Percentiles rank a stretch among this genome's conserved stretches.
Evolutionary conservation across 2,888 invertebrate species (phyloP).

Genomic region (Eupsilia transversa): DNA sequence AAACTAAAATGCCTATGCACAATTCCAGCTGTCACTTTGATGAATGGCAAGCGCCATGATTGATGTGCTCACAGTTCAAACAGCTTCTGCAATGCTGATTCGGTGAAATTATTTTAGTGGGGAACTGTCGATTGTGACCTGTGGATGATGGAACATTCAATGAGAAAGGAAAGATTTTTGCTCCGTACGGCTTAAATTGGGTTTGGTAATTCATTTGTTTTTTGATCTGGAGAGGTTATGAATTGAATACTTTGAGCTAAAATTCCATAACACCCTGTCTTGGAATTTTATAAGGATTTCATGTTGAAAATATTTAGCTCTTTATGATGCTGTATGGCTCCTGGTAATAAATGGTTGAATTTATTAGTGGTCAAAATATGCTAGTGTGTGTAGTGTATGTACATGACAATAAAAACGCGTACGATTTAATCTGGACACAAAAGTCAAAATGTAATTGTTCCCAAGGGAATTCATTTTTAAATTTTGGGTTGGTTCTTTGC

Average conservation of each 20-base stretch:
- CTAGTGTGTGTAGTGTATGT: not conserved
- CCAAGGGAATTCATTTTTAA: not conserved
- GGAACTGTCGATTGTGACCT: not conserved
- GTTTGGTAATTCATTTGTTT: not conserved
- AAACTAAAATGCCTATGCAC: slow-evolving; percentile 38
- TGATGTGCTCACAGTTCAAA: slow-evolving; percentile 63
- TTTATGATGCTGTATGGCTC: not conserved
- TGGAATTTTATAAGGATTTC: not conserved
- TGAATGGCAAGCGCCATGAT: slow-evolving; percentile 71
- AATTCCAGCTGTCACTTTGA: slow-evolving; percentile 51
- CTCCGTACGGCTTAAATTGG: not conserved
- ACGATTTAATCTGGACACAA: not conserved
- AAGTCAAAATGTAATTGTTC: too few species aligned
- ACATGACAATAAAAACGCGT: not conserved
- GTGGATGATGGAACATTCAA: slow-evolving; percentile 18
- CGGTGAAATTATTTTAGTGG: slow-evolving; percentile 38
- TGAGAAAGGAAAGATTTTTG: not conserved
- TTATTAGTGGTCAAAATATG: not conserved
- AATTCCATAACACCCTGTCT: too few species aligned
- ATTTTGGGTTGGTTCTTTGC: not conserved
- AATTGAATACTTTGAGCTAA: not conserved
- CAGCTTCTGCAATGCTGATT: slow-evolving; percentile 36
- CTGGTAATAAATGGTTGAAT: not conserved
- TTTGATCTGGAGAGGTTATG: not conserved
- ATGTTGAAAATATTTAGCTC: not conserved